Evolutionary conservation across 2,888 invertebrate species (phyloP), one percentile per base, ranked within the genome.

Genomic region (Zaprionus bogoriensis): DNA sequence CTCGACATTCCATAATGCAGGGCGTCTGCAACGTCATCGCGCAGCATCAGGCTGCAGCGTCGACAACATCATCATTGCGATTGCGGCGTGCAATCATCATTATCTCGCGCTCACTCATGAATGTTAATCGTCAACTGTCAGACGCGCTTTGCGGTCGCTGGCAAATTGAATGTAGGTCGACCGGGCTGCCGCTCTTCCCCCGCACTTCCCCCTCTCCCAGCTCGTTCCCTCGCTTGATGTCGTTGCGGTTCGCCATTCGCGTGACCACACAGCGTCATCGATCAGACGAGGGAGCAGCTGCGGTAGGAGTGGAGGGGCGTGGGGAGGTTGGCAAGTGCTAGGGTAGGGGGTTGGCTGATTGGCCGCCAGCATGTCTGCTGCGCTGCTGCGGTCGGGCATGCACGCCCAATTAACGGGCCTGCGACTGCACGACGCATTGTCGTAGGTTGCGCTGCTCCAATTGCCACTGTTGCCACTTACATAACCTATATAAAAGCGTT

Each of bases 131-230:
- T 83, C 84, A 83, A 65, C 80, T 79, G 79, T 80, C 79, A 73
- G 87, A 79, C 84, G 74, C 77, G 80, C 58, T 74, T 78, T 86
- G 87, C 80, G 87, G 83, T 79, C 67, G 60, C 68, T 63, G 59
- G 67, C 85, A 82, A 82, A 82, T 82, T 82, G 87, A 82, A 82
- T 87, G 81, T 82, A 82, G 81, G 81, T 82, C 81, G 82, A n/a
- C n/a, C n/a, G 45, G 22, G 58, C 64, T 46, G 25, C 54, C 52
- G 58, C 42, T 17, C 28, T 20, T n/a, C 39, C 30, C 10, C 27
- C 30, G 20, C 22, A 9, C 28, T 28, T 6, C 48, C 12, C n/a
- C 23, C 23, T 20, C 14, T 2, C 41, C 10, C 38, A 10, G 38
- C 22, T 22, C 2, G 17, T 19, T 4, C 41, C 41, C 6, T 7